Base-by-base conservation (phyloP, 2,888 invertebrate genomes). In the Yponomeuta cagnagella region DNA sequence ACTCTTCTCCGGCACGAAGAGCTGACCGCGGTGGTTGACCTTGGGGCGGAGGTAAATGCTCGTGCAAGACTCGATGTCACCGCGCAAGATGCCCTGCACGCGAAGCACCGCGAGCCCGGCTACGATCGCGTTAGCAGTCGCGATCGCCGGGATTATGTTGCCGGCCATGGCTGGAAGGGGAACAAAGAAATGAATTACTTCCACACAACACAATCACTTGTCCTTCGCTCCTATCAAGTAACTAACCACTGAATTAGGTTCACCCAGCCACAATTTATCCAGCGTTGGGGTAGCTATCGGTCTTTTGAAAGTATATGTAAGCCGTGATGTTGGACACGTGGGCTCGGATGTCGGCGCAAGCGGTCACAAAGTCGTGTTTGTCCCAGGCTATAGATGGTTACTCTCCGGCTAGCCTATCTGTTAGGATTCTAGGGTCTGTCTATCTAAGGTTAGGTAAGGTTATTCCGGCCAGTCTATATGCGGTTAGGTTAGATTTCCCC, bases 91-190 rank as follows among this genome's bases (percentile, higher is more conserved):
- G 71, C 95, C 95, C 76, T 98, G 95, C 0, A 97, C 96, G 73
- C 98, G 96, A 71, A 98, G 92, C 0, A 99, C 97, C 0, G 98
- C 97, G n/a, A 99, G 93, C 0, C 98, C 99, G 0, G 99, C 98
- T 58, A 99, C 96, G 72, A 99, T 97, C 0, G 99, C 99, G 85
- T 99, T 99, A 1, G 99, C 99, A 0, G 99, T 98, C 8, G 99
- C 99, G 81, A 99, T 99, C 0, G 99, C 99, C 9, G 99, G 99
- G 80, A 99, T 98, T 77, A 99, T 99, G 86, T 99, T 99, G 23
- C 99, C 99, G 0, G 99, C 99, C 97, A 99, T 99, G 1, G 99
- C 96, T 96, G 86, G 68, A n/a, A n/a, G n/a, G n/a, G n/a, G n/a
- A n/a, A 83, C 79, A 23, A 69, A n/a, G 63, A 58, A 52, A 68